Percentiles rank a stretch among this genome's conserved stretches.
These are phyloP conservation scores for Thunnus maccoyii DNA, from an alignment of 2,113 vertebrate species.

Conservation along the genomic window DNA sequence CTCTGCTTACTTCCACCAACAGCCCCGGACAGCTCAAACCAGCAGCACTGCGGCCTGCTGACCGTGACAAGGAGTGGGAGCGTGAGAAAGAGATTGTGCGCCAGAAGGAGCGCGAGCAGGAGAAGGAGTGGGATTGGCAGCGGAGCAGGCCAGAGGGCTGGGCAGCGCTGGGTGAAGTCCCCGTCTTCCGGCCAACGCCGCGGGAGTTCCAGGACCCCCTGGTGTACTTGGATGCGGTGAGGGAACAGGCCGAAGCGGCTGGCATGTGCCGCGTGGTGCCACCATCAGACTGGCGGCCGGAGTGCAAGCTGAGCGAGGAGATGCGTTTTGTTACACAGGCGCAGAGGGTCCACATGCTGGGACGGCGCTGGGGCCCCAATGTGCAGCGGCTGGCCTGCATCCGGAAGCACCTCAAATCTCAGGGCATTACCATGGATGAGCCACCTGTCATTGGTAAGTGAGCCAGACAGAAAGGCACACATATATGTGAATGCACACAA, in stretches of 20 bases:
- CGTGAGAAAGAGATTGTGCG: constrained; percentile 83
- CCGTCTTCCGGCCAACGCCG: constrained; percentile 89
- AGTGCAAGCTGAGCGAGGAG: constrained; percentile 98
- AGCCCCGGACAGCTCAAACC: constrained; percentile 86
- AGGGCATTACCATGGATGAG: constrained; percentile 99
- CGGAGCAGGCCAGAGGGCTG: constrained; percentile 88
- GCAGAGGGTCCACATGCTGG: constrained; percentile 98
- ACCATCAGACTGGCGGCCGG: constrained; percentile 96
- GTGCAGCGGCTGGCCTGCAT: constrained; percentile 99
- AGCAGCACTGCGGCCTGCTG: constrained; percentile 82
- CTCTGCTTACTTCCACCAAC: constrained; percentile 53
- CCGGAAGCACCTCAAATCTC: constrained; percentile 99
- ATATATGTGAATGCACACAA: neutral
- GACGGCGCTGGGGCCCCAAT: constrained; percentile 98
- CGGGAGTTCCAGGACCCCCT: constrained; percentile 98
- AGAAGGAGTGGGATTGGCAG: constrained; percentile 88
- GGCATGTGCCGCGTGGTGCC: constrained; percentile 97
- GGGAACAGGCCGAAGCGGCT: constrained; percentile 92
- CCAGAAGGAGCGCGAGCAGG: constrained; percentile 83
- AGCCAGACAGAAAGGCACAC: neutral
- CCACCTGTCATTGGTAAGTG: constrained; percentile 97
- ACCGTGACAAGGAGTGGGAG: constrained; percentile 77
- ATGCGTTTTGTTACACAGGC: constrained; percentile 99
- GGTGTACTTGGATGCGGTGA: constrained; percentile 94
- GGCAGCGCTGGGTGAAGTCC: constrained; percentile 91